A percentile compares a stretch with the other conserved stretches of the same genome.
phyloP scores from a whole-genome alignment of 2,797 vertebrate species.

The Phylloscopus collybita region DNA sequence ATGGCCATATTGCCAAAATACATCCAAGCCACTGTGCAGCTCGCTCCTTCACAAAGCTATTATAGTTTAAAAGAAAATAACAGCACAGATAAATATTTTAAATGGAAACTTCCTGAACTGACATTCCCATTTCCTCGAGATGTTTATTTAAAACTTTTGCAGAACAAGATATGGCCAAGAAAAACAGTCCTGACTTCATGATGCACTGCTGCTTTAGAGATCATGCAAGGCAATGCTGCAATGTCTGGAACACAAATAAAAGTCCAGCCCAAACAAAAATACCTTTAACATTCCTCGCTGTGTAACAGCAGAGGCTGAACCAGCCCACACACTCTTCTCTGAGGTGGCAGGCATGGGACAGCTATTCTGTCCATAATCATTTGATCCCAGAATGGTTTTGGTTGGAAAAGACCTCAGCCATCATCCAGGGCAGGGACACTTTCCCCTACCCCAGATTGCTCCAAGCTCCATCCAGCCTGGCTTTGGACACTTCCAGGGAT shows the following conservation, averaged over 20 bases:
- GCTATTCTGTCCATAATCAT: not conserved
- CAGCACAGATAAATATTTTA: conserved; percentile 34
- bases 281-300: not conserved
- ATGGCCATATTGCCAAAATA: not conserved
- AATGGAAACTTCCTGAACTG: conserved; percentile 39
- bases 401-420: not conserved
- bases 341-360: not conserved
- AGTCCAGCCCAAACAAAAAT: not conserved
- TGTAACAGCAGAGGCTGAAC: not conserved
- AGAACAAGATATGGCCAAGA: not conserved
- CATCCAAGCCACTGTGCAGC: not conserved
- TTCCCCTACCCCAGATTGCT: not conserved
- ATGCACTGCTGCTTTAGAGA: not conserved
- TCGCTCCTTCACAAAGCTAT: not conserved
- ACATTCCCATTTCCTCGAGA: conserved; percentile 4
- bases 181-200: not conserved
- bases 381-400: not conserved
- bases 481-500: not conserved
- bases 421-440: not conserved
- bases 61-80: not conserved
- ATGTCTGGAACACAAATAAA: not conserved
- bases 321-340: not conserved
- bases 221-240: not conserved
- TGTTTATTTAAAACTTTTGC: conserved; percentile 10
- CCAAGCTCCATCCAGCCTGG: not conserved